These are phyloP conservation scores for Conopomorpha cramerella DNA, from an alignment of 1,140 invertebrate genomes.

Conservation along the genomic window DNA sequence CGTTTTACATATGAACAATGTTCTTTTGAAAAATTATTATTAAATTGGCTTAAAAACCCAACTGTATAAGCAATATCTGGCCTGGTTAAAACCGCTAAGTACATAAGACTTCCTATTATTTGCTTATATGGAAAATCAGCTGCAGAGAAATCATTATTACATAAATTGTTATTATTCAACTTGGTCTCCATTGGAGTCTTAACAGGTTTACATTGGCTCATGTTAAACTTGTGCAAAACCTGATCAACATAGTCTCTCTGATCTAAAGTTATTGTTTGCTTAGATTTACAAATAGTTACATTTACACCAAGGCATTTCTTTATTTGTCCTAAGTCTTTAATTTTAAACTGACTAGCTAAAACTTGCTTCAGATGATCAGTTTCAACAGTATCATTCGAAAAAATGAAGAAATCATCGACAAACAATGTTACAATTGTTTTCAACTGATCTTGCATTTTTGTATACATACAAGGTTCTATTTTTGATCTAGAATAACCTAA, in stretches of 20 bases:
- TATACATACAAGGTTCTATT: neutral
- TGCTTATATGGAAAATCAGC: constrained; percentile 6
- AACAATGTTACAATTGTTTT: neutral
- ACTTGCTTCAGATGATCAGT: neutral
- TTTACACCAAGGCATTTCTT: too few species aligned
- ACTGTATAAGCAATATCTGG: too few species aligned
- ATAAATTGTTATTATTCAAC: neutral
- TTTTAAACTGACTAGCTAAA: too few species aligned
- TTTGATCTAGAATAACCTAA: neutral
- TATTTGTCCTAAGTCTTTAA: too few species aligned
- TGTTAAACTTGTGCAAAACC: neutral
- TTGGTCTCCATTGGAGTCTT: neutral
- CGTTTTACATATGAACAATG: too few species aligned
- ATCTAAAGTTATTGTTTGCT: neutral
- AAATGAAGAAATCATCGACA: neutral
- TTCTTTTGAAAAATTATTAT: too few species aligned
- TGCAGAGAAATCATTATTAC: neutral
- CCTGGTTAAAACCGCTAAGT: too few species aligned
- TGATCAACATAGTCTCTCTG: neutral
- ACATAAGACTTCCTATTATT: too few species aligned
- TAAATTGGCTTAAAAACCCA: too few species aligned
- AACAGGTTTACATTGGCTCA: neutral
- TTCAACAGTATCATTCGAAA: neutral
- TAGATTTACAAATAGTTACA: neutral
- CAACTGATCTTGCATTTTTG: neutral